phyloP scores from a whole-genome alignment of 2,888 invertebrate species.

The Melinopterus prodromus region DNA sequence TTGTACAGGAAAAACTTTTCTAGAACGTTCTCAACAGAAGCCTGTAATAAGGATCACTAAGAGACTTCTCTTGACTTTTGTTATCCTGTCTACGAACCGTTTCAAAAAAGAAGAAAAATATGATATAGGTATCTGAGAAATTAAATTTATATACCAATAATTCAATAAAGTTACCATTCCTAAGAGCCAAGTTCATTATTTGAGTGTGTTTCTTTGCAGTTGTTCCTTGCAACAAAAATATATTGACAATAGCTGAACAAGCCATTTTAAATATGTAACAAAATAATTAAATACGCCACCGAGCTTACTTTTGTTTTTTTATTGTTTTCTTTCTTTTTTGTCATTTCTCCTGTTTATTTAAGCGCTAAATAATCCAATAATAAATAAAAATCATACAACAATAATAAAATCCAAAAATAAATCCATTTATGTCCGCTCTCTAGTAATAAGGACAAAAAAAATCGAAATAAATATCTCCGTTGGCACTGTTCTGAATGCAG shows the following conservation, averaged over 20 bases:
- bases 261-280: too few relatives aligned
- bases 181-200: not conserved
- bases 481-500: not conserved
- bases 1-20: conserved; percentile 40
- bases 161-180: not conserved
- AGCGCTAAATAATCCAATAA: too few relatives aligned
- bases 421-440: too few relatives aligned
- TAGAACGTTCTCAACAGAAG: not conserved
- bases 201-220: not conserved
- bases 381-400: too few relatives aligned
- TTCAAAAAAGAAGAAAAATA: too few relatives aligned
- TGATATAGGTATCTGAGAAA: not conserved
- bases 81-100: too few relatives aligned
- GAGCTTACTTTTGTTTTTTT: too few relatives aligned
- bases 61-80: not conserved
- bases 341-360: too few relatives aligned
- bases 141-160: not conserved
- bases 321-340: too few relatives aligned
- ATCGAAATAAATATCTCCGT: not conserved
- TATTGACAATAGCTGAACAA: not conserved
- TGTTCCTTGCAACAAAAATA: not conserved
- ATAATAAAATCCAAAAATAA: too few relatives aligned
- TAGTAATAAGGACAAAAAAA: not conserved
- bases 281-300: too few relatives aligned
- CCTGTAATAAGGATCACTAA: not conserved